These are phyloP conservation scores for Triplophysa bombifrons DNA, from an alignment of 2,797 vertebrate genomes.

Conservation along the genomic window DNA sequence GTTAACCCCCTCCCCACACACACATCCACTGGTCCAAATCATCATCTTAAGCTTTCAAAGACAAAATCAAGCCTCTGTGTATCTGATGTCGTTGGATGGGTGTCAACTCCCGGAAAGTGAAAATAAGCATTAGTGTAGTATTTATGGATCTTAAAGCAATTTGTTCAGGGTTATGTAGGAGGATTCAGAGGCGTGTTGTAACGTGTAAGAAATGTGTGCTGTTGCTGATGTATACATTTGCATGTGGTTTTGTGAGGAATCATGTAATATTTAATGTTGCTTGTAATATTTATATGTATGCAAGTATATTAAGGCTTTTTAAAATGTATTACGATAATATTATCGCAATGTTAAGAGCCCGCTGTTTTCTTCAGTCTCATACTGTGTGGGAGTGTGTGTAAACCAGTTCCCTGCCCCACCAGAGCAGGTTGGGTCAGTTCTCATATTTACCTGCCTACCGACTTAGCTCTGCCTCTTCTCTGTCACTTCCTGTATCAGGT, in stretches of 20 bases:
- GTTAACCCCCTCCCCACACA: neutral
- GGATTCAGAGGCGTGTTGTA: slow-evolving; percentile 12
- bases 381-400: neutral
- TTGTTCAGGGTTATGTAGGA: slow-evolving; percentile 21
- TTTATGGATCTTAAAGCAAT: slow-evolving; percentile 19
- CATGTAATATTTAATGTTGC: neutral
- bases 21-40: neutral
- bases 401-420: slow-evolving; percentile 44
- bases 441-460: slow-evolving; percentile 70
- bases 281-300: neutral
- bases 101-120: slow-evolving; percentile 10
- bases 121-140: slow-evolving; percentile 28
- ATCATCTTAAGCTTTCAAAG: neutral
- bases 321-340: neutral
- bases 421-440: slow-evolving; percentile 75
- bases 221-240: neutral
- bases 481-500: slow-evolving; percentile 70
- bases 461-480: slow-evolving; percentile 61
- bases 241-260: neutral
- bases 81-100: slow-evolving; percentile 7
- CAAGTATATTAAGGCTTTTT: neutral
- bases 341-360: neutral
- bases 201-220: neutral
- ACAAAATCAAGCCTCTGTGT: neutral
- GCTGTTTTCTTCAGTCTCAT: neutral